phyloP scores from a whole-genome alignment of 1,140 invertebrate species.

The Lutraria rhynchaena region DNA sequence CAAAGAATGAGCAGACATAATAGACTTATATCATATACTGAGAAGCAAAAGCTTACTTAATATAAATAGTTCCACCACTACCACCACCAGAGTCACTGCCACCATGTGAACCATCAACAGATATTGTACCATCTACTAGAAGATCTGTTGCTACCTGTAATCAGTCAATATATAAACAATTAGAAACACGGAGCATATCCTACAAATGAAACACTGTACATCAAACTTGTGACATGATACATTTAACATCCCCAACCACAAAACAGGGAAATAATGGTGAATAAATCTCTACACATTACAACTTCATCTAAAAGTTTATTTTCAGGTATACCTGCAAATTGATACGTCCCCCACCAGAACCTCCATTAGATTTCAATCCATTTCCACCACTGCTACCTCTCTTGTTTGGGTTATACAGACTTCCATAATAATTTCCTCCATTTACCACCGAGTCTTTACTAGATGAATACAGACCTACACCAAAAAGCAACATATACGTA shows the following conservation, averaged over 20 bases:
- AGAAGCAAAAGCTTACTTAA: constrained; percentile 29
- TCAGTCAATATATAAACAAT: background rate
- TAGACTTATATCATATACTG: no score
- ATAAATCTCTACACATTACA: no score
- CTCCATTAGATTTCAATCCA: constrained; percentile 24
- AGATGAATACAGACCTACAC: constrained; percentile 21
- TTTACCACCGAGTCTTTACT: constrained; percentile 25
- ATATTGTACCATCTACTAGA: constrained; percentile 66
- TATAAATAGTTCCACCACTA: constrained; percentile 71
- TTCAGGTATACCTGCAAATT: constrained; percentile 59
- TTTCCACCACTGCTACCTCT: constrained; percentile 69
- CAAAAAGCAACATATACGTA: background rate
- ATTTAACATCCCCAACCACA: no score
- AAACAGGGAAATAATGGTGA: no score
- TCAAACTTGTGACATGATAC: no score
- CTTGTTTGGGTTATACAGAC: constrained; percentile 62
- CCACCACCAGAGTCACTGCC: constrained; percentile 59
- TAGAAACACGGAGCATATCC: background rate
- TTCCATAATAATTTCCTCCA: constrained; percentile 72
- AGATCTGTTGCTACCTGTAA: constrained; percentile 40
- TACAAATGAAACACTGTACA: no score
- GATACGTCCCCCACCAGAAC: constrained; percentile 70
- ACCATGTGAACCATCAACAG: constrained; percentile 67
- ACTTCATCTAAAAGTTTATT: no score
- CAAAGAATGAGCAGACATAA: no score